Evolutionary conservation across 2,113 vertebrate genomes (phyloP).

Genomic region (Bos indicus): DNA sequence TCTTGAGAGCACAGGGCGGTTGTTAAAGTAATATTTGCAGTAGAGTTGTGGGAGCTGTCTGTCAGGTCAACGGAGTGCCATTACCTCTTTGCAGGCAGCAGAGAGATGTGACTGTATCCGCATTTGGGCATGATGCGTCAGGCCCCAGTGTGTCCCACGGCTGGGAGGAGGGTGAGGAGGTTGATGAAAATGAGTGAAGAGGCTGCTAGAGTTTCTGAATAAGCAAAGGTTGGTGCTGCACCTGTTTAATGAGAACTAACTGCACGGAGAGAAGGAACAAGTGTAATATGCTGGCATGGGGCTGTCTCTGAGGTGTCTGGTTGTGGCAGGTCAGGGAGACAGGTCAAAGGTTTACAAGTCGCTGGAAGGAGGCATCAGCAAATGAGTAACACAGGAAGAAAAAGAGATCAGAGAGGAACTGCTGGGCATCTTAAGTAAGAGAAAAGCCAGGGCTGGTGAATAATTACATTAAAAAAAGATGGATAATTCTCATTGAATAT

Average conservation of each 20-base stretch:
- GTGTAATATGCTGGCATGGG: not conserved
- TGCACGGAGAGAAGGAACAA: not conserved
- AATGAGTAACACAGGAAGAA: not conserved
- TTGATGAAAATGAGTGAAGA: not conserved
- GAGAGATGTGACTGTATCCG: accelerated
- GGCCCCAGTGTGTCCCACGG: no score
- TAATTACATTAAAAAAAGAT: not conserved
- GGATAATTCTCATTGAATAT: no score
- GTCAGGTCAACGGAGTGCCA: not conserved
- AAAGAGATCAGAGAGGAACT: not conserved
- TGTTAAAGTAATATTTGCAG: not conserved
- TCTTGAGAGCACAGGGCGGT: not conserved
- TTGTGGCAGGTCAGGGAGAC: not conserved
- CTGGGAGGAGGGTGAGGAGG: not conserved
- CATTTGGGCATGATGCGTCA: not conserved
- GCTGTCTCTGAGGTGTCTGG: not conserved
- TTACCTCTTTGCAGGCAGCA: not conserved
- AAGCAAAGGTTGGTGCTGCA: not conserved
- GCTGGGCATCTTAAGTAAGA: not conserved
- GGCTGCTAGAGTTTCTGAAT: not conserved
- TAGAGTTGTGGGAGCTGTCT: not conserved
- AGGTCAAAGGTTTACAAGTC: not conserved
- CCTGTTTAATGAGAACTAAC: not conserved
- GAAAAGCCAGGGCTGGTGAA: not conserved
- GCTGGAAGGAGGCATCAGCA: not conserved